These are phyloP conservation scores for Heliconius hermathena DNA, from an alignment of 1,140 invertebrate genomes.

Conservation along the genomic window DNA sequence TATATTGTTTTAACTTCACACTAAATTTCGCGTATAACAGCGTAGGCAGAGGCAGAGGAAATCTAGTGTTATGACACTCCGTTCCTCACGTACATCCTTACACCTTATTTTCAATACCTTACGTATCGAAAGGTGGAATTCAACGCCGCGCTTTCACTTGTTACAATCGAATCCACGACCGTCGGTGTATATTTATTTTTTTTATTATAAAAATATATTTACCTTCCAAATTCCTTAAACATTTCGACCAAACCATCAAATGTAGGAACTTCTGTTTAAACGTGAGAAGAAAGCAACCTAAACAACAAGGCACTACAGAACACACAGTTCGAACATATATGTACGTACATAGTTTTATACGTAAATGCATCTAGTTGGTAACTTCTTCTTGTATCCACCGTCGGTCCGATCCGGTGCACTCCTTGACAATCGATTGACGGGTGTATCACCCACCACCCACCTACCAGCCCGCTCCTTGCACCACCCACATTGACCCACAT, in stretches of 20 bases:
- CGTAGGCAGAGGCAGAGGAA: too few species aligned
- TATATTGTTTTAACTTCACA: too few species aligned
- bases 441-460: slow-evolving; percentile 54
- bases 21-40: too few species aligned
- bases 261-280: background rate
- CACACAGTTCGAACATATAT: background rate
- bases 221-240: background rate
- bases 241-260: background rate
- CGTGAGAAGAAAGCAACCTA: background rate
- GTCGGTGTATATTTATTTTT: too few species aligned
- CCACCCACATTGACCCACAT: slow-evolving; percentile 72
- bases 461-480: slow-evolving; percentile 44
- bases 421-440: slow-evolving; percentile 82
- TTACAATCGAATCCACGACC: too few species aligned
- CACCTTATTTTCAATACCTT: too few species aligned
- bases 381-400: slow-evolving; percentile 54
- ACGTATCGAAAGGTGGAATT: too few species aligned
- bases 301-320: slow-evolving; percentile 12
- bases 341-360: slow-evolving; percentile 38
- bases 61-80: too few species aligned
- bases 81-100: too few species aligned
- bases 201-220: too few species aligned
- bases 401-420: slow-evolving; percentile 58
- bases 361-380: slow-evolving; percentile 51
- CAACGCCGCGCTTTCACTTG: too few species aligned